Evolutionary conservation across 2,113 vertebrate genomes (phyloP).

Genomic region (Hydrolagus affinis): DNA sequence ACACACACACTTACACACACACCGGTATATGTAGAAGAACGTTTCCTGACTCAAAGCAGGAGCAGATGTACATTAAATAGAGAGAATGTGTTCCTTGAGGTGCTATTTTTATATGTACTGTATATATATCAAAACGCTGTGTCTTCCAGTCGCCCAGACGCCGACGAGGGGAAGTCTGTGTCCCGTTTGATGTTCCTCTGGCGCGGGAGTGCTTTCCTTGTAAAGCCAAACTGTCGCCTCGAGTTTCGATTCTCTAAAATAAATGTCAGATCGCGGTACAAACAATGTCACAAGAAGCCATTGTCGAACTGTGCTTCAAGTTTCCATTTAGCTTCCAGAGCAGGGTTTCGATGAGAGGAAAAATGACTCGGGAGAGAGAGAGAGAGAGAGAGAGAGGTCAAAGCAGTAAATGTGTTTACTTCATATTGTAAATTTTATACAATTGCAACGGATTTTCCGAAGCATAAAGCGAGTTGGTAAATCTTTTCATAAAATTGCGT

Average conservation of each 20-base stretch:
- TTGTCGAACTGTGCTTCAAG: neutral
- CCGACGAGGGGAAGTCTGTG: neutral
- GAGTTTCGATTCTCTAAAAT: neutral
- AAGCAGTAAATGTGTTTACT: no score
- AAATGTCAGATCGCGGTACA: neutral
- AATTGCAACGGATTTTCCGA: no score
- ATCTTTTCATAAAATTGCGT: no score
- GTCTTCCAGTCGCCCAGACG: neutral
- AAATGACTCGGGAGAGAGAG: no score
- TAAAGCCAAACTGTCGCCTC: neutral
- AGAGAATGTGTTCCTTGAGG: neutral
- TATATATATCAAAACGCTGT: no score
- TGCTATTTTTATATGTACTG: neutral
- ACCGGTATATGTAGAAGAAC: no score
- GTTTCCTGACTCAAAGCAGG: no score
- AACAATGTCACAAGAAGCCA: neutral
- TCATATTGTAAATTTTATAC: no score
- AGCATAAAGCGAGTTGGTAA: no score
- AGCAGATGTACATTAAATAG: neutral
- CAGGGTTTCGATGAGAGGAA: no score
- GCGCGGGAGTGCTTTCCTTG: neutral
- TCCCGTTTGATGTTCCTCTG: neutral
- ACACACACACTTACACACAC: no score
- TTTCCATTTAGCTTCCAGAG: neutral
- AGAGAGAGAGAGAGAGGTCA: no score